These are phyloP conservation scores for Pachypsylla venusta DNA, from an alignment of 1,140 invertebrate species.

Conservation along the genomic window DNA sequence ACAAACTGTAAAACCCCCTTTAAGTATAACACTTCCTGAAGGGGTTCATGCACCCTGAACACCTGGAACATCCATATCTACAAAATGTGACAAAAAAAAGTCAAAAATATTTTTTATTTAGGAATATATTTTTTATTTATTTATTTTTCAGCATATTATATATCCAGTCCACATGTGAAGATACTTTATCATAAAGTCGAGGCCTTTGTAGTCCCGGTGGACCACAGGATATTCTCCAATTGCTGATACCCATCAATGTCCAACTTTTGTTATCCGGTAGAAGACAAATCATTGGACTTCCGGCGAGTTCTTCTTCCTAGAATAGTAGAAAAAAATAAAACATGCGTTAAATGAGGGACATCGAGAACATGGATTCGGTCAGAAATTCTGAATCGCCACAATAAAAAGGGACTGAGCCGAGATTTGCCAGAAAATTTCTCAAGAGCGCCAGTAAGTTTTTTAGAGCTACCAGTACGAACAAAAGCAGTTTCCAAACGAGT, in stretches of 20 bases:
- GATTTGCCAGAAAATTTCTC: too few species aligned
- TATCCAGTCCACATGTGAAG: slow-evolving; percentile 66
- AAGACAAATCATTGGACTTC: slow-evolving; percentile 63
- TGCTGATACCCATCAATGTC: slow-evolving; percentile 56
- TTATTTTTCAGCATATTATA: slow-evolving; percentile 26
- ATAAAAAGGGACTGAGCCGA: not conserved
- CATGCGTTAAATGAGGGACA: not conserved
- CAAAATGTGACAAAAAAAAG: too few species aligned
- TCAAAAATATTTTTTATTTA: too few species aligned
- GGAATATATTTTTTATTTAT: too few species aligned
- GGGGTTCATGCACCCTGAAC: too few species aligned
- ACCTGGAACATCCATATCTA: too few species aligned
- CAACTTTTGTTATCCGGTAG: slow-evolving; percentile 45
- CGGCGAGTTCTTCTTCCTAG: slow-evolving; percentile 73
- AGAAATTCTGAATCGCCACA: not conserved
- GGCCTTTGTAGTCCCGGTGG: slow-evolving; percentile 53
- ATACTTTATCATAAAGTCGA: slow-evolving; percentile 62
- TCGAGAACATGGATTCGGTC: not conserved
- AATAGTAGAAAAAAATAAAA: slow-evolving; percentile 22
- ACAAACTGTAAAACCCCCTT: too few species aligned
- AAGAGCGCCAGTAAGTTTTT: too few species aligned
- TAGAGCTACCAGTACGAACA: too few species aligned
- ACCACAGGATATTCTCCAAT: slow-evolving; percentile 65
- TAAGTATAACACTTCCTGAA: too few species aligned
- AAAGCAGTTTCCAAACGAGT: too few species aligned